These are phyloP conservation scores for Gallirallus australis DNA, from an alignment of 2,797 vertebrate species.

Conservation along the genomic window DNA sequence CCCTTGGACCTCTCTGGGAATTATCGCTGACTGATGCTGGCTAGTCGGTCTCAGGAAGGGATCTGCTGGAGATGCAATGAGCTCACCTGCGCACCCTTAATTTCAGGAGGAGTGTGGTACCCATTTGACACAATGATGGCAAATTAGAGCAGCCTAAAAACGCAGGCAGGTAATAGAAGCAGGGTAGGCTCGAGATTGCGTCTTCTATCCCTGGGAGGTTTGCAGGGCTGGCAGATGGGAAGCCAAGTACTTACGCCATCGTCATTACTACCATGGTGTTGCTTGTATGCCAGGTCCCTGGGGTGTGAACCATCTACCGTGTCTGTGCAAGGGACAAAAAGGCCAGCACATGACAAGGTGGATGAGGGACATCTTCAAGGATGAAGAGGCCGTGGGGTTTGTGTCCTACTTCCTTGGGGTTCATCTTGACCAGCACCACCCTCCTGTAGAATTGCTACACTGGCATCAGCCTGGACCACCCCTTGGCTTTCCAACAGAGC, in stretches of 20 bases:
- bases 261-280: not conserved
- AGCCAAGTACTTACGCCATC: not conserved
- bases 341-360: fast-evolving
- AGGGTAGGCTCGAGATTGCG: not conserved
- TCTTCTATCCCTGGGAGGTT: constrained; percentile 34
- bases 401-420: not conserved
- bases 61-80: not conserved
- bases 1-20: not conserved
- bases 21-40: fast-evolving
- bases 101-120: not conserved
- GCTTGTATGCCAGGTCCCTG: constrained; percentile 6
- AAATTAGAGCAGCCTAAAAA: constrained; percentile 46
- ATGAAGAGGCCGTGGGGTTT: not conserved
- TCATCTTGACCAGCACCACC: not conserved
- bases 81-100: not conserved
- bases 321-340: not conserved
- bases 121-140: not conserved
- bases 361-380: not conserved
- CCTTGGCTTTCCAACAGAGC: not conserved
- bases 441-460: not conserved
- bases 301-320: not conserved
- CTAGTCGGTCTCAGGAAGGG: not conserved
- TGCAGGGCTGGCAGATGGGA: constrained; percentile 48
- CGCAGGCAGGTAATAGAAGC: not conserved
- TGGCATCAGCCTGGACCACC: not conserved